Evolutionary conservation across 2,888 invertebrate genomes (phyloP).

Genomic region (Oscheius myriophilus): DNA sequence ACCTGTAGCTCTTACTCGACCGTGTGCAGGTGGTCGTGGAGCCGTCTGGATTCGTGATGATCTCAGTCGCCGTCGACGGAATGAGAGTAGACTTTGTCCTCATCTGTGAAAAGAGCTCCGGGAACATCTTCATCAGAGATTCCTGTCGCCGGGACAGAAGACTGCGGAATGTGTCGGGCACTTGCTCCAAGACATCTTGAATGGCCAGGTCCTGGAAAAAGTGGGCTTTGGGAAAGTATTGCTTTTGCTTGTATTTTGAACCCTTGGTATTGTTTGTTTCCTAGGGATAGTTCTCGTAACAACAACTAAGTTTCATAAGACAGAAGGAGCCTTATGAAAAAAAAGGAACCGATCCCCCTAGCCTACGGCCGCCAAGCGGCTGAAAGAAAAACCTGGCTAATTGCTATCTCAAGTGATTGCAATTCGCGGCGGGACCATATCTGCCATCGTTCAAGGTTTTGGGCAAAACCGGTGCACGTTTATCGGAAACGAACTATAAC

Average conservation of each 20-base stretch:
- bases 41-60: conserved; percentile 66
- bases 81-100: conserved; percentile 52
- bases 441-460: too few species aligned
- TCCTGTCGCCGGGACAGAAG: conserved; percentile 61
- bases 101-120: conserved; percentile 65
- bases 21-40: conserved; percentile 60
- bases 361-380: too few species aligned
- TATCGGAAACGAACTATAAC: too few species aligned
- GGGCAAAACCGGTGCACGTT: too few species aligned
- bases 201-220: conserved; percentile 52
- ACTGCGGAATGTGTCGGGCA: conserved; percentile 60
- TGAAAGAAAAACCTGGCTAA: too few species aligned
- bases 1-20: conserved; percentile 62
- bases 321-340: too few species aligned
- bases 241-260: not conserved
- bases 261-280: too few species aligned
- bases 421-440: too few species aligned
- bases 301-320: too few species aligned
- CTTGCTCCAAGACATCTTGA: conserved; percentile 43
- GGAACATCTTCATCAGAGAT: conserved; percentile 61
- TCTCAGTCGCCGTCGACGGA: conserved; percentile 54
- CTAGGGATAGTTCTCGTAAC: too few species aligned
- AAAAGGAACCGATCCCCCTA: too few species aligned
- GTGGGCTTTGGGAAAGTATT: not conserved
- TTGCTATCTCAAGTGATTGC: too few species aligned